Conservation (phyloP, 2,888 invertebrate genomes). For the Drosophila neotestacea region DNA sequence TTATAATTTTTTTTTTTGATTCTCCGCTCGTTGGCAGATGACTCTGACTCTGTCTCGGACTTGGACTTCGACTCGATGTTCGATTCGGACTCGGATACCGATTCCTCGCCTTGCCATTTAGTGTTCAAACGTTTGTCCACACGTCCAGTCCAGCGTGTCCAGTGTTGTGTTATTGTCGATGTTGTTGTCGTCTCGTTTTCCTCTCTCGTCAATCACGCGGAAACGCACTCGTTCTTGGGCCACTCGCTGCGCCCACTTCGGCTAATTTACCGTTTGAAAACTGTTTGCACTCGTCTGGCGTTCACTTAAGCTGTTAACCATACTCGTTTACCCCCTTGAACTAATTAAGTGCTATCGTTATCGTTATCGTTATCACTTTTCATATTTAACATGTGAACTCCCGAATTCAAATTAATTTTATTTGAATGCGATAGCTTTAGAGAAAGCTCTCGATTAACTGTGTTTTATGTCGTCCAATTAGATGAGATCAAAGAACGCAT, state of each 20-base stretch:
- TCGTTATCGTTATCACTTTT: slow-evolving; percentile 17
- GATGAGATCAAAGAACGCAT: slow-evolving; percentile 61
- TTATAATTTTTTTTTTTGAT: slow-evolving; percentile 8
- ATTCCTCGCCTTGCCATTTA: slow-evolving; percentile 75
- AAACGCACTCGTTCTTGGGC: slow-evolving; percentile 38
- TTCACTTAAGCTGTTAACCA: slow-evolving; percentile 9
- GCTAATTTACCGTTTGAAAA: slow-evolving; percentile 70
- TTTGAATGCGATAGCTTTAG: background rate
- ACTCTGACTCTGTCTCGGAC: slow-evolving; percentile 6
- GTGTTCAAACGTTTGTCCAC: slow-evolving; percentile 85
- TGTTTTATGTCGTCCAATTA: slow-evolving; percentile 26
- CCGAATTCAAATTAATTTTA: background rate
- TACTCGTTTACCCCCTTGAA: slow-evolving; percentile 16
- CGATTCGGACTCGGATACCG: slow-evolving; percentile 47
- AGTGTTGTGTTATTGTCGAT: slow-evolving; percentile 29
- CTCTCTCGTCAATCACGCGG: slow-evolving; percentile 27
- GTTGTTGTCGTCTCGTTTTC: slow-evolving; percentile 10
- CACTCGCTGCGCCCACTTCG: slow-evolving; percentile 30
- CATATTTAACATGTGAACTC: slow-evolving; percentile 39
- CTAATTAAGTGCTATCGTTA: slow-evolving; percentile 49
- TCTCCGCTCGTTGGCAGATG: slow-evolving; percentile 36
- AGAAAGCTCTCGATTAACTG: slow-evolving; percentile 8
- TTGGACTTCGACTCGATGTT: slow-evolving; percentile 41
- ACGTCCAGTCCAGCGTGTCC: slow-evolving; percentile 84
- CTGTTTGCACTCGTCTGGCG: slow-evolving; percentile 41